Evolutionary conservation across 2,113 vertebrate genomes (phyloP).

Genomic region (Lanius collurio): DNA sequence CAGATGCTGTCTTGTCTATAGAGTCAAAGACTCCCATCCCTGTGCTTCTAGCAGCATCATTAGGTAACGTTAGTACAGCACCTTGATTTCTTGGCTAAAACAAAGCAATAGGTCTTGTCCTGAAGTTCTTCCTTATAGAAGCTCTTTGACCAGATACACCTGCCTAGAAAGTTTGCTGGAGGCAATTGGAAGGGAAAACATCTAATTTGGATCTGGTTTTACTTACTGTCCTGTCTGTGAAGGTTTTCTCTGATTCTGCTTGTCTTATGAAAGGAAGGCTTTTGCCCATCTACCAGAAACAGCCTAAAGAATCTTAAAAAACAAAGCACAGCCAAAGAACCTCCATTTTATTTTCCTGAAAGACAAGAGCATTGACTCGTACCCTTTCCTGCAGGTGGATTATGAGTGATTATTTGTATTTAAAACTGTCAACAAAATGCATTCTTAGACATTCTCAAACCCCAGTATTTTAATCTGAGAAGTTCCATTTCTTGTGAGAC

Average conservation of each 20-base stretch:
- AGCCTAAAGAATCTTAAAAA: not conserved
- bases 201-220: not conserved
- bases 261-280: not conserved
- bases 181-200: not conserved
- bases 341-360: not conserved
- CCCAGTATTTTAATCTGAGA: not conserved
- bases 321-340: not conserved
- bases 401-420: not conserved
- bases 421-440: not conserved
- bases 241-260: not conserved
- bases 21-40: not conserved
- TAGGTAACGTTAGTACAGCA: not conserved
- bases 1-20: accelerated
- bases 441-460: not conserved
- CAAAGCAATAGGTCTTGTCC: not conserved
- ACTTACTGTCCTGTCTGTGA: not conserved
- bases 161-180: not conserved
- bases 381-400: not conserved
- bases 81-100: not conserved
- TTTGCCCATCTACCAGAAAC: not conserved
- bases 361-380: not conserved
- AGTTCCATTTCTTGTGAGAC: not conserved
- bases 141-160: not conserved
- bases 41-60: not conserved
- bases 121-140: not conserved